Evolutionary conservation across 2,888 invertebrate genomes (phyloP).

Genomic region (Chrysolina haemoptera): DNA sequence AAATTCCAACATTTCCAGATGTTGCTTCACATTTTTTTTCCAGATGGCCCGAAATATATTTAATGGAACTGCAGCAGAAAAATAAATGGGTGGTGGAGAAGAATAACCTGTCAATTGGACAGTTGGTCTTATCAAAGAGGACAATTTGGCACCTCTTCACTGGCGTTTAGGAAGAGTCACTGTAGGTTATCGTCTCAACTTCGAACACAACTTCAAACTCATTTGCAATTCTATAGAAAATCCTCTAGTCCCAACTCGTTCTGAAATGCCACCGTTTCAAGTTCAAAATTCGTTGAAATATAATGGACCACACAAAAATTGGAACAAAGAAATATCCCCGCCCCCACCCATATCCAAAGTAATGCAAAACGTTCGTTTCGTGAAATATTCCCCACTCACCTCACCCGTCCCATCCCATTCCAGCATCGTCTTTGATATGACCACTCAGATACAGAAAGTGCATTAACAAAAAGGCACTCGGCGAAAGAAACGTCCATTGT

Average conservation of each 20-base stretch:
- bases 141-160: too few species aligned
- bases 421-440: constrained; percentile 39
- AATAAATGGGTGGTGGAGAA: too few species aligned
- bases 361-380: not conserved
- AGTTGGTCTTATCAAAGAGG: too few species aligned
- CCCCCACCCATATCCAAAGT: not conserved
- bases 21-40: too few species aligned
- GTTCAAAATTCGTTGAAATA: not conserved
- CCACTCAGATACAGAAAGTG: constrained; percentile 48
- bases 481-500: constrained; percentile 46
- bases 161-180: too few species aligned
- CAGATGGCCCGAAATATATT: too few species aligned
- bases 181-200: too few species aligned
- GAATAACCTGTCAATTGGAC: too few species aligned
- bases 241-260: not conserved
- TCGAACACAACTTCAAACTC: too few species aligned
- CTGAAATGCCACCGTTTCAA: not conserved
- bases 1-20: too few species aligned
- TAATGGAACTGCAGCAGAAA: too few species aligned
- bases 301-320: constrained; percentile 1
- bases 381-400: not conserved
- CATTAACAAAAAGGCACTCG: constrained; percentile 37
- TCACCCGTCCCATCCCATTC: not conserved
- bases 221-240: too few species aligned
- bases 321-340: not conserved